Evolutionary conservation across 2,888 invertebrate genomes (phyloP).

Genomic region (Tubulanus polymorphus): DNA sequence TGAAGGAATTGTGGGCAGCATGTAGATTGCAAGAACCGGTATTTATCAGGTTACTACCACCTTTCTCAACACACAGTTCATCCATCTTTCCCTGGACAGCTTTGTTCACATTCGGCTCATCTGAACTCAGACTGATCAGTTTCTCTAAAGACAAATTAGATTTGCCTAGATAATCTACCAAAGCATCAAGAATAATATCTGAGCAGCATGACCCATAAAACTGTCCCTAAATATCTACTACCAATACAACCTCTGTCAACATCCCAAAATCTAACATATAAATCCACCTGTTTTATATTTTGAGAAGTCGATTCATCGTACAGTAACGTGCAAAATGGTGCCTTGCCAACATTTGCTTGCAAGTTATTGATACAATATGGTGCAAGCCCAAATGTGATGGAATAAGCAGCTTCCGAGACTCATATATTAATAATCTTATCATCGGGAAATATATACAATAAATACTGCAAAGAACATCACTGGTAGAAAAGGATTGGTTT

Average conservation of each 20-base stretch:
- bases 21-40: conserved; percentile 21
- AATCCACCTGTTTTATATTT: conserved; percentile 17
- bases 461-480: no score
- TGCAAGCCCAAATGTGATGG: no score
- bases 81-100: conserved; percentile 17
- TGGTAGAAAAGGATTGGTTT: no score
- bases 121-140: conserved; percentile 14
- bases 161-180: conserved; percentile 12
- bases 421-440: no score
- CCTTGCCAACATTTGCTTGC: no score
- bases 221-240: conserved; percentile 12
- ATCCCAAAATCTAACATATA: conserved; percentile 16
- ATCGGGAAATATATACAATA: no score
- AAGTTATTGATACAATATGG: no score
- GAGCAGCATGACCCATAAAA: conserved; percentile 22
- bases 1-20: conserved; percentile 20
- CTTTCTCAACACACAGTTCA: not conserved
- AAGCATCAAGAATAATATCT: conserved; percentile 11
- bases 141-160: conserved; percentile 8
- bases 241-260: conserved; percentile 10
- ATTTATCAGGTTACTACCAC: conserved; percentile 11
- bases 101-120: conserved; percentile 26
- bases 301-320: conserved; percentile 19
- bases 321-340: no score
- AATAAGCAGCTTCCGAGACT: no score